phyloP scores from a whole-genome alignment of 2,888 invertebrate species.

The Cantharis nigra region DNA sequence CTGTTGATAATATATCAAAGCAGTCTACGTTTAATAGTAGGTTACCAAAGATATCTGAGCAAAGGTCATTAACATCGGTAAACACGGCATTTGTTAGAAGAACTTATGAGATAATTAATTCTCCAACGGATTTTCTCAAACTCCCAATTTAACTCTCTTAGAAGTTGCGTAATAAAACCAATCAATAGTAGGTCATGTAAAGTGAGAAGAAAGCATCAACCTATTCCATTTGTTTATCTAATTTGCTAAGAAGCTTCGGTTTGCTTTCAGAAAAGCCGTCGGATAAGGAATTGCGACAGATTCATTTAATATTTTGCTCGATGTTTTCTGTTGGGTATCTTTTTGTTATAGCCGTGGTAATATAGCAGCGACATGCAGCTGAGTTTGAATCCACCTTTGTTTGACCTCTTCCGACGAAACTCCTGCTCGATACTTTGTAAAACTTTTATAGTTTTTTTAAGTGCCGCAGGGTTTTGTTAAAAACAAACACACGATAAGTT shows the following conservation, averaged over 20 bases:
- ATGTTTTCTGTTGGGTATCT: not conserved
- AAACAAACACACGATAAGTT: not conserved
- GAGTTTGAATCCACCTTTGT: not conserved
- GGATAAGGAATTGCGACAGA: not conserved
- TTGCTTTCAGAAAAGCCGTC: not conserved
- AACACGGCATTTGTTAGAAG: too few species aligned
- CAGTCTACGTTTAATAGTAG: too few species aligned
- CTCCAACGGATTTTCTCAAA: not conserved
- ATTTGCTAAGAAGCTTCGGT: not conserved
- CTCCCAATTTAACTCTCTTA: not conserved
- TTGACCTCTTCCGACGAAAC: not conserved
- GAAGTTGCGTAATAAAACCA: not conserved
- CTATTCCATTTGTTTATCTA: not conserved
- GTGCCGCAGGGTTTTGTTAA: too few species aligned
- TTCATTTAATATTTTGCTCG: not conserved
- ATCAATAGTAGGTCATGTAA: not conserved
- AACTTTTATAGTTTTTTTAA: too few species aligned
- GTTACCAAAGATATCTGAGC: too few species aligned
- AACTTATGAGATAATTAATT: too few species aligned
- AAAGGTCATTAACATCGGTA: too few species aligned
- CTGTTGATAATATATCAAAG: too few species aligned
- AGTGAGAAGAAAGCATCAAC: not conserved
- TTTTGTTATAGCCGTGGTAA: not conserved
- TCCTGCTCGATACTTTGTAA: not conserved
- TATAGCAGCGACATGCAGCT: not conserved